Evolutionary conservation across 2,797 vertebrate genomes (phyloP).

Genomic region (Zalophus californianus): DNA sequence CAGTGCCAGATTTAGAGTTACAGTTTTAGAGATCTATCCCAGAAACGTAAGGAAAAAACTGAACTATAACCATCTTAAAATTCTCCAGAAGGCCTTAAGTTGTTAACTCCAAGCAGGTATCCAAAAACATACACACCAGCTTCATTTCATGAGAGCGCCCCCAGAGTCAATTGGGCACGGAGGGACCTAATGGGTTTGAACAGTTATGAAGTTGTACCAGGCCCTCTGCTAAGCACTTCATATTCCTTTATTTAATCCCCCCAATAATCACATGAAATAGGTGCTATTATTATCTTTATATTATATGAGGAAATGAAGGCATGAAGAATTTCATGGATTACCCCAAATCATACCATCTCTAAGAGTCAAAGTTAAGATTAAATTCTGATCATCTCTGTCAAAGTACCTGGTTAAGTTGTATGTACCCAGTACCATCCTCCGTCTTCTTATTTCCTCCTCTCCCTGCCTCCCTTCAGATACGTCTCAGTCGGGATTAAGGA

Average conservation of each 20-base stretch:
- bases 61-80: constrained; percentile 2
- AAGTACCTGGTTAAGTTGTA: not conserved
- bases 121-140: not conserved
- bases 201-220: constrained; percentile 11
- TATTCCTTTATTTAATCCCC: constrained; percentile 52
- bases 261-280: constrained; percentile 2
- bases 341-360: not conserved
- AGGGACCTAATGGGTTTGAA: not conserved
- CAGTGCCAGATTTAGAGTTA: not conserved
- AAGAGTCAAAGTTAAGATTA: not conserved
- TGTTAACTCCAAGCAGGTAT: not conserved
- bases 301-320: not conserved
- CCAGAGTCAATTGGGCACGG: not conserved
- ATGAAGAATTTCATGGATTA: not conserved
- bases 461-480: not conserved
- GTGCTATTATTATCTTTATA: not conserved
- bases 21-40: not conserved
- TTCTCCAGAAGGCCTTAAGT: constrained; percentile 10
- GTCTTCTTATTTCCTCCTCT: not conserved
- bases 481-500: constrained; percentile 37
- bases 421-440: not conserved
- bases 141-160: constrained; percentile 48
- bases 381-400: not conserved
- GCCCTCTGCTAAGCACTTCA: constrained; percentile 8
- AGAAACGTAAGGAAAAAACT: not conserved